Conservation (phyloP, 1,140 invertebrate genomes). For the Cherax destructor region DNA sequence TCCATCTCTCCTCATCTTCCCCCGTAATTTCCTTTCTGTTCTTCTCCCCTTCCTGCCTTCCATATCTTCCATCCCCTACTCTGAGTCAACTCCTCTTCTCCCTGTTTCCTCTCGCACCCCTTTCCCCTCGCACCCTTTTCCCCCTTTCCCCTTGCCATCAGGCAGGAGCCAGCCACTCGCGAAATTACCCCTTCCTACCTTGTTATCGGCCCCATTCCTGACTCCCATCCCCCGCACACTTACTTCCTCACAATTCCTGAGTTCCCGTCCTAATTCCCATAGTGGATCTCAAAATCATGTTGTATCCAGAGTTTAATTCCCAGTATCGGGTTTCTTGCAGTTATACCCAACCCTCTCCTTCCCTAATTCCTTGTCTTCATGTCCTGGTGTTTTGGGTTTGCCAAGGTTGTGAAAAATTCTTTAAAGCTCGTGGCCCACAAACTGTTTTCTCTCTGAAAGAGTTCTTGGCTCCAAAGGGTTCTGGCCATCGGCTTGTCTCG, state of each 20-base stretch:
- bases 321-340: too few relatives aligned
- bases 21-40: background rate
- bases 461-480: too few relatives aligned
- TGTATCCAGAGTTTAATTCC: too few relatives aligned
- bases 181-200: slow-evolving; percentile 54
- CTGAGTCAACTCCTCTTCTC: background rate
- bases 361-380: too few relatives aligned
- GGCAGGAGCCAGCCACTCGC: slow-evolving; percentile 44
- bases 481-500: too few relatives aligned
- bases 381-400: too few relatives aligned
- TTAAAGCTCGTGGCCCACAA: too few relatives aligned
- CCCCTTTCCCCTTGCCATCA: slow-evolving; percentile 16
- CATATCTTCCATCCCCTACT: background rate
- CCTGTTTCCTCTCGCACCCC: background rate
- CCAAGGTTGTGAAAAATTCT: too few relatives aligned
- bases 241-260: background rate
- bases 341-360: too few relatives aligned
- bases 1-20: background rate
- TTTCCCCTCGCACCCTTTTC: background rate
- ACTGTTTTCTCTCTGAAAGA: too few relatives aligned
- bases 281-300: background rate
- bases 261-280: background rate
- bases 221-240: background rate
- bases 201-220: slow-evolving; percentile 44
- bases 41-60: background rate